These are phyloP conservation scores for Anabacerthia variegaticeps DNA, from an alignment of 2,797 vertebrate genomes.

Conservation along the genomic window DNA sequence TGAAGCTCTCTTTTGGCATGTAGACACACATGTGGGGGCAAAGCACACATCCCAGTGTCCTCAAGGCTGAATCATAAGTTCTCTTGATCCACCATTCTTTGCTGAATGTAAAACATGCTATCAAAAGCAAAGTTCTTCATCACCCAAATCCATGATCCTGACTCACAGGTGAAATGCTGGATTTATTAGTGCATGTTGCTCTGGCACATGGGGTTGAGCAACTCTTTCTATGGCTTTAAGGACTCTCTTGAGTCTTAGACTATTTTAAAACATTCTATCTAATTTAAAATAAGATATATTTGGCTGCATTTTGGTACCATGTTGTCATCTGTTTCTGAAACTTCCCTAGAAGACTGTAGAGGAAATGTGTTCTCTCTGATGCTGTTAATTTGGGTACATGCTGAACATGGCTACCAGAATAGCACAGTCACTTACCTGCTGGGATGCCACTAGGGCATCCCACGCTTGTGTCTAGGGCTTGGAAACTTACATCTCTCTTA, in stretches of 20 bases:
- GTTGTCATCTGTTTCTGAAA: constrained; percentile 9
- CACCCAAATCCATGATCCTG: background rate
- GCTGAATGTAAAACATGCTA: background rate
- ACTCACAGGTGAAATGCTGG: background rate
- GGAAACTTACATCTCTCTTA: background rate
- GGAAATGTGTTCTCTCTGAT: background rate
- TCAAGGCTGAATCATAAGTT: background rate
- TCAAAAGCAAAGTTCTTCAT: background rate
- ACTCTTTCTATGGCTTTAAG: background rate
- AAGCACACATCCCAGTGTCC: background rate
- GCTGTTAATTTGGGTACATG: constrained; percentile 4
- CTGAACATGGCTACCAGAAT: background rate
- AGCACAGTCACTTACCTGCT: constrained; percentile 7
- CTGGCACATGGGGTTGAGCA: background rate
- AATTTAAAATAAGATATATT: background rate
- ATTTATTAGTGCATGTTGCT: background rate
- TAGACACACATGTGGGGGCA: background rate
- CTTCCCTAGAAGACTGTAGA: background rate
- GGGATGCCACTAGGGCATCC: background rate
- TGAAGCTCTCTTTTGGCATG: background rate
- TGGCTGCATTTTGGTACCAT: constrained; percentile 1
- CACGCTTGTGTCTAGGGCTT: background rate
- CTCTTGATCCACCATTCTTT: background rate
- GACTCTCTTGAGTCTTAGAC: background rate
- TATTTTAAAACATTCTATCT: background rate